Conservation (phyloP, 2,113 vertebrate genomes). For the Procavia capensis region DNA sequence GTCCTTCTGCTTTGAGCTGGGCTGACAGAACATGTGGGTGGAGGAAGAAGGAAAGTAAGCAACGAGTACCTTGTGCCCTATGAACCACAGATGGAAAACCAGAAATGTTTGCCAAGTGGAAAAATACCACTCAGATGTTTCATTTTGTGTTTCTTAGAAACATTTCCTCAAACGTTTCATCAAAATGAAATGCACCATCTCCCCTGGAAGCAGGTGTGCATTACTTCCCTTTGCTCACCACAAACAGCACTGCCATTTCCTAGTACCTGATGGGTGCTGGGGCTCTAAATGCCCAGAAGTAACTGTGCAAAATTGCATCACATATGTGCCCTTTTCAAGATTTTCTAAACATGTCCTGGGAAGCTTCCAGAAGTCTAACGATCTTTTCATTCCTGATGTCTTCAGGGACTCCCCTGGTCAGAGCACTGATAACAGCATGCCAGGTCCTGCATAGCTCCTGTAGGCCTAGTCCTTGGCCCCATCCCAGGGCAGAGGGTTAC, state of each 20-base stretch:
- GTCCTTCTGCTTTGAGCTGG: neutral
- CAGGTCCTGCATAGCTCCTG: neutral
- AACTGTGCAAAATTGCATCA: accelerated
- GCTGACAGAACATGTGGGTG: neutral
- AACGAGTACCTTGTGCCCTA: neutral
- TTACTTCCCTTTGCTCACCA: neutral
- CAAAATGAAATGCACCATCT: neutral
- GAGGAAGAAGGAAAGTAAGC: neutral
- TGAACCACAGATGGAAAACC: neutral
- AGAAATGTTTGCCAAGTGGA: slow-evolving; percentile 40
- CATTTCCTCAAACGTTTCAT: neutral
- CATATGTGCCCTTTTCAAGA: neutral
- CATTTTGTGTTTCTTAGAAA: slow-evolving; percentile 64
- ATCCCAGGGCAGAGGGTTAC: neutral
- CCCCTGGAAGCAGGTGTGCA: neutral
- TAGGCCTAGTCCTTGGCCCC: neutral
- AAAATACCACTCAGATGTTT: slow-evolving; percentile 32
- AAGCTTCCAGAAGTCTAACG: neutral
- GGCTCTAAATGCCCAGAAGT: neutral
- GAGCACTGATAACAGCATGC: neutral
- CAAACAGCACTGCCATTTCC: neutral
- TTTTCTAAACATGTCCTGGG: neutral
- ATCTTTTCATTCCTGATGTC: neutral
- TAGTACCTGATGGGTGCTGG: neutral
- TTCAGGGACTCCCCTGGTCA: accelerated